Evolutionary conservation across 2,113 vertebrate genomes (phyloP), one percentile per base, ranked within the genome.

Genomic region (Nyctibius bracteatus): DNA sequence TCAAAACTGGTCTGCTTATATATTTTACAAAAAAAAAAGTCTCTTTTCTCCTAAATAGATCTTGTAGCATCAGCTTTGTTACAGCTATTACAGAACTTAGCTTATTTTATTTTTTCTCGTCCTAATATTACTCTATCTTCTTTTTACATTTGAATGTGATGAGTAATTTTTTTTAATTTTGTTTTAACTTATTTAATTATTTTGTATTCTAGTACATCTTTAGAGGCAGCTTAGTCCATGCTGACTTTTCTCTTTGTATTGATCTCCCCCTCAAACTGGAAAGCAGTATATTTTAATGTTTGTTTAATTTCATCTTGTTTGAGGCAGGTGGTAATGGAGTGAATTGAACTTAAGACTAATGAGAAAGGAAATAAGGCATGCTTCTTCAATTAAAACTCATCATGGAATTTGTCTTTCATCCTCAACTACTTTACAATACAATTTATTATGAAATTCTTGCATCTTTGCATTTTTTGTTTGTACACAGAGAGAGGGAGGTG

Each of bases 1-100:
- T 97, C 88, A 94, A 87, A 95, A 81, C 46, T 72, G 73, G 61
- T 70, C 85, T 92, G 75, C 59, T 88, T 92, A 35, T 59, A 7
- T 49, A 73, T 93, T 94, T 87, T 91, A 59, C 79, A 88, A 93
- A 86, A 25, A 61, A 71, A 83, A 80, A 88, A 41, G 20, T 72
- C 18, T 79, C 19, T 80, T 78, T 82, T 67, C 62, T 88, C 28
- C 71, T 88, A 61, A 88, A 54, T 16, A 86, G 31, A 70, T 73
- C 19, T 95, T 78, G 47, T 43, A 85, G 35, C 47, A 61, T 81
- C 57, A 82, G 44, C 74, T 79, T 92, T 86, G 49, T 61, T 70
- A 49, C 28, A 78, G 37, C 27, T 84, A 3, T 81, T 94, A 24
- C 19, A 41, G 54, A 90, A 62, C n/a, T 72, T 65, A 14, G 4